Evolutionary conservation across 53 echinoderm and acorn worm genomes (phyloP).

Genomic region (Glandiceps talaboti): DNA sequence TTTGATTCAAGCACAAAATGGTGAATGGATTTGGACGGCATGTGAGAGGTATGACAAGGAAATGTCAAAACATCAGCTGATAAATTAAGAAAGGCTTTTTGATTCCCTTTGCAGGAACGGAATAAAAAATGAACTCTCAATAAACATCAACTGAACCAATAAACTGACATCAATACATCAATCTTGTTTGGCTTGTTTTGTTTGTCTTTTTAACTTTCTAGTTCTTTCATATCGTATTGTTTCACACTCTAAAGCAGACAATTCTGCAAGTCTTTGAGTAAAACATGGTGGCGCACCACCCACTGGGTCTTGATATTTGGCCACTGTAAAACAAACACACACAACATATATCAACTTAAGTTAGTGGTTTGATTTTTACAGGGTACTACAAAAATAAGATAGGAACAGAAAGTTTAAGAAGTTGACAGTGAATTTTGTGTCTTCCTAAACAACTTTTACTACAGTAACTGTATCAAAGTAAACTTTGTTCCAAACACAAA

Average conservation of each 20-base stretch:
- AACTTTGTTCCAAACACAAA: too few species aligned
- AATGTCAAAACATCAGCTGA: too few species aligned
- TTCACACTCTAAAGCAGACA: slow-evolving; percentile 70
- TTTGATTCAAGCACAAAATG: too few species aligned
- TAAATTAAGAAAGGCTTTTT: neutral
- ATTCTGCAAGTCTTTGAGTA: slow-evolving; percentile 71
- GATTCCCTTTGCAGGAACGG: neutral
- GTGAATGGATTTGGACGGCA: too few species aligned
- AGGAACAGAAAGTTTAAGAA: too few species aligned
- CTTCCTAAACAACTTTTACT: too few species aligned
- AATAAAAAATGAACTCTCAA: neutral
- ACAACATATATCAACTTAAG: too few species aligned
- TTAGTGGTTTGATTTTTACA: too few species aligned
- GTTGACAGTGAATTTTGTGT: too few species aligned
- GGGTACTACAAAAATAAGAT: too few species aligned
- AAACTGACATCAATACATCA: neutral
- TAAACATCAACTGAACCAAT: neutral
- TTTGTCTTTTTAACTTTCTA: slow-evolving; percentile 66
- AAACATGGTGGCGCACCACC: slow-evolving; percentile 54
- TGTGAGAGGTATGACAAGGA: too few species aligned
- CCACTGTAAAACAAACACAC: slow-evolving; percentile 6
- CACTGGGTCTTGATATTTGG: slow-evolving; percentile 54
- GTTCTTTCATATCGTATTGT: slow-evolving; percentile 91
- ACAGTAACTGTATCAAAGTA: too few species aligned
- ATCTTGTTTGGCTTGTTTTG: slow-evolving; percentile 62